Evolutionary conservation across 2,113 vertebrate species (phyloP), one percentile per base, ranked within the genome.

Genomic region (Sigmodon hispidus): DNA sequence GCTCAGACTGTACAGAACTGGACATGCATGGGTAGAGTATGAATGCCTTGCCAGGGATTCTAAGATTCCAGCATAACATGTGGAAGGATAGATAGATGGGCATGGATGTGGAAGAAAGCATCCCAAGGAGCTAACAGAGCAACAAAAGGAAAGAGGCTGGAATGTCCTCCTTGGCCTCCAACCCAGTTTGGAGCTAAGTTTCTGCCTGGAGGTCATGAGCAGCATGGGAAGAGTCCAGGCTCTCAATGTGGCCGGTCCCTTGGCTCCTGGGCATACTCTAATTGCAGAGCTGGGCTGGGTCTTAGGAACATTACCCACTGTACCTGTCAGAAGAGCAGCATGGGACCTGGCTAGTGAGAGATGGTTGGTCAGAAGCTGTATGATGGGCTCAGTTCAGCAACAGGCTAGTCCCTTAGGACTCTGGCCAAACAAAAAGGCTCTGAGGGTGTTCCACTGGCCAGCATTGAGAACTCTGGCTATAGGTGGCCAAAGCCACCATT

Each of bases 401-500:
- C 72, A 84, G 94, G 61, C 70, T 45, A 43, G 84, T 75, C 79
- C 36, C 72, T 59, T 4, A 67, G 90, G 70, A 77, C 73, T 91
- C 45, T 29, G n/a, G 67, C 43, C 48, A 90, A 89, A 77, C 55
- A 91, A 57, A 72, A 75, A 87, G 69, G 50, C 65, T 77, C 87
- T 79, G 69, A 88, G 21, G 91, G 55, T 40, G 40, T 91, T 76
- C 73, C 11, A 22, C 84, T 31, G 52, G 87, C 84, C 87, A 57
- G 15, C 2, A 10, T 79, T 13, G 63, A 86, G 80, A 85, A 88
- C 61, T 50, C 89, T 24, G 88, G 90, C 65, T 69, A 48, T 75
- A 95, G 26, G 65, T 77, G 92, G 48, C 79, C 84, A 61, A 93
- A 75, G 91, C 43, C 55, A 83, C 52, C 67, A 50, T 65, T 75